These are phyloP conservation scores for Nephrotoma guestfalica DNA, from an alignment of 2,888 invertebrate species.

Conservation along the genomic window DNA sequence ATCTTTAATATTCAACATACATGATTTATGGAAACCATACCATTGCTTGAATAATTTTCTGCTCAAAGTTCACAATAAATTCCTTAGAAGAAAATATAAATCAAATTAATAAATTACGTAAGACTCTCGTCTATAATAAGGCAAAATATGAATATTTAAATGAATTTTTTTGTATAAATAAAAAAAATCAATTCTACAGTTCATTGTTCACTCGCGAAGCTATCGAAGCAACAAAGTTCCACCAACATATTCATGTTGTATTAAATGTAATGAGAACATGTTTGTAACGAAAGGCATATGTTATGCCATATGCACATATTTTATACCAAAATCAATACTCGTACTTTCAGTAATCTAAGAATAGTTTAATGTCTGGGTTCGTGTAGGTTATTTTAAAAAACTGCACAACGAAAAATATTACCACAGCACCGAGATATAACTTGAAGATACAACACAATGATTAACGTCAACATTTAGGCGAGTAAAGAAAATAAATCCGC, in stretches of 20 bases:
- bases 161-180: neutral
- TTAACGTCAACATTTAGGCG: neutral
- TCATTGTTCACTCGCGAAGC: neutral
- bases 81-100: neutral
- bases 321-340: neutral
- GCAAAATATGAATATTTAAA: neutral
- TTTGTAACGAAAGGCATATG: neutral
- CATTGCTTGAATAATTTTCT: neutral
- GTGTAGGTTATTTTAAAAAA: neutral
- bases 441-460: neutral
- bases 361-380: neutral
- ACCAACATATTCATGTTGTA: neutral
- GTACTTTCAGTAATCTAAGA: neutral
- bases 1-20: neutral
- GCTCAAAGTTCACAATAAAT: neutral
- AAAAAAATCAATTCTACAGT: neutral
- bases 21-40: neutral
- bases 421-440: neutral
- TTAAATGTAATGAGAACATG: neutral
- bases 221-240: neutral
- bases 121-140: neutral
- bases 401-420: neutral
- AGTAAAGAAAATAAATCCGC: neutral
- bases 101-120: neutral
- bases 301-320: neutral